These are phyloP conservation scores for Tupaia chinensis DNA, from an alignment of 2,113 vertebrate genomes.

Conservation along the genomic window DNA sequence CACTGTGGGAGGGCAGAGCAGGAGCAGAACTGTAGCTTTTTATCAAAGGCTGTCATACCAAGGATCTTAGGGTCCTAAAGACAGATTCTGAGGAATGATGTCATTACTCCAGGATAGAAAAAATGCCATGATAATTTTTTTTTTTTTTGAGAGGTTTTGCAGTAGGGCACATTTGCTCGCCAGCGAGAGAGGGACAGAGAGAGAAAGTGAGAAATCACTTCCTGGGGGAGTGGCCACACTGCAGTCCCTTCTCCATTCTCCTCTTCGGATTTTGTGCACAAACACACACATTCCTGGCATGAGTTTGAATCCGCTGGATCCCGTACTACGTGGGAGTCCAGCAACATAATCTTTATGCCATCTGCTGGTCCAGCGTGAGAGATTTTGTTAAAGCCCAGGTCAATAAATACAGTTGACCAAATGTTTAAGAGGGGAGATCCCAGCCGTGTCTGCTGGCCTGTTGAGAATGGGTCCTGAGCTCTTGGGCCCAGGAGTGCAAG, in stretches of 20 bases:
- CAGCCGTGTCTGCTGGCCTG: not conserved
- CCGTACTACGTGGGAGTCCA: no score
- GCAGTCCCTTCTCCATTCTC: no score
- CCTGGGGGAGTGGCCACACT: no score
- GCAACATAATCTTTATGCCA: no score
- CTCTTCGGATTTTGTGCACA: no score
- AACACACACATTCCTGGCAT: no score
- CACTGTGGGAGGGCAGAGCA: not conserved
- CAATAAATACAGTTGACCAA: not conserved
- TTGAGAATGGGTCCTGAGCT: not conserved
- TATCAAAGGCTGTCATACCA: not conserved
- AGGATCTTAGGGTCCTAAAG: not conserved
- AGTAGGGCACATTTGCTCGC: no score
- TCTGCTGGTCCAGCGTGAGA: not conserved
- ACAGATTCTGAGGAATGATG: not conserved
- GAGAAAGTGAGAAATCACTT: no score
- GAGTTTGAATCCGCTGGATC: no score
- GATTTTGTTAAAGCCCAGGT: conserved; percentile 28
- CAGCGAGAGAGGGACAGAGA: no score
- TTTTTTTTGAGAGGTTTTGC: no score
- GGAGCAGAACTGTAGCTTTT: not conserved
- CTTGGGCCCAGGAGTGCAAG: no score
- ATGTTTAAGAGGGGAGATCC: not conserved
- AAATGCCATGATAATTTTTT: not conserved
- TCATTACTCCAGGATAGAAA: not conserved